Evolutionary conservation across 1,140 invertebrate genomes (phyloP).

Genomic region (Drosophila obscura): DNA sequence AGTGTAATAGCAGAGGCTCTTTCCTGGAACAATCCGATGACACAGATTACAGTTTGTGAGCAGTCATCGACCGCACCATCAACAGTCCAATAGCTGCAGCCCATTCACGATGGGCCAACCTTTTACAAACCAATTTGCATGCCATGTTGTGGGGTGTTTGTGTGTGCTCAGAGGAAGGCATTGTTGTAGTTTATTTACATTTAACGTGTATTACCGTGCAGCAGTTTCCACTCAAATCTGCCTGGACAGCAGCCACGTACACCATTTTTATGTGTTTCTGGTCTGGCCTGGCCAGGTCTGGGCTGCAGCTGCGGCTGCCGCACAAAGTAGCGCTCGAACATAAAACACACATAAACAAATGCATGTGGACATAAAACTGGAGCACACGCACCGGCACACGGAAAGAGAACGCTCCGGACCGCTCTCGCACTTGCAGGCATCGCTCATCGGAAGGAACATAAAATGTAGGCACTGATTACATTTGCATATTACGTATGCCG

Average conservation of each 20-base stretch:
- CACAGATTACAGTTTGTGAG: too few species aligned
- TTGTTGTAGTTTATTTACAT: conserved; percentile 27
- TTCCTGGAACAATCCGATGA: too few species aligned
- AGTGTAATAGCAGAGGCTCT: too few species aligned
- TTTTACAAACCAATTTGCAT: conserved; percentile 64
- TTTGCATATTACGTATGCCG: conserved; percentile 75
- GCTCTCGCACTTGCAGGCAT: conserved; percentile 20
- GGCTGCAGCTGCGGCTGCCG: neutral
- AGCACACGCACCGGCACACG: conserved; percentile 25
- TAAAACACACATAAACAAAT: conserved; percentile 73
- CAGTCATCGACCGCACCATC: too few species aligned
- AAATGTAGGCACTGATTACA: conserved; percentile 80
- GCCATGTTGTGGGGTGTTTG: conserved; percentile 5
- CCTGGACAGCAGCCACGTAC: conserved; percentile 25
- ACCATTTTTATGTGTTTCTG: conserved; percentile 20
- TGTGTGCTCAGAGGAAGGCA: conserved; percentile 8
- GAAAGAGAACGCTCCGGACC: conserved; percentile 5
- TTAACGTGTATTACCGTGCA: conserved; percentile 13
- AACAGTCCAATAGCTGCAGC: too few species aligned
- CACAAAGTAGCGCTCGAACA: conserved; percentile 63
- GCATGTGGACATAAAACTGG: conserved; percentile 63
- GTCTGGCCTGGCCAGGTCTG: conserved; percentile 15
- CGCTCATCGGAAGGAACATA: conserved; percentile 46
- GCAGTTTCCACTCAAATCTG: conserved; percentile 24
- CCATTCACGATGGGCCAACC: too few species aligned